phyloP scores from a whole-genome alignment of 2,888 invertebrate species.

The Silvanus unidentatus region DNA sequence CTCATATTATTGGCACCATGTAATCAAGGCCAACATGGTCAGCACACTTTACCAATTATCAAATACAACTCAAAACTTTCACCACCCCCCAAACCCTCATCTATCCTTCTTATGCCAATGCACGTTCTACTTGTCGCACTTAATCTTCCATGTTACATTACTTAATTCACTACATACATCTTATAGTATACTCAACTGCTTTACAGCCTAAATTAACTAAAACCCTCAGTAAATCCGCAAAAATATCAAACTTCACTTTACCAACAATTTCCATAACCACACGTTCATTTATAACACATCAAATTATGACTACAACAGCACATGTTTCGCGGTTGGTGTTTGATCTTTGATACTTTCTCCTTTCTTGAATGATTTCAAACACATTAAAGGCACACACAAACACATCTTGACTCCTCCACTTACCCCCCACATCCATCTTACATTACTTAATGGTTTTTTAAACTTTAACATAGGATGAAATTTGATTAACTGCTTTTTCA shows the following conservation, averaged over 20 bases:
- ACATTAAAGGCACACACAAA: too few relatives aligned
- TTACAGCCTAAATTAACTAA: conserved; percentile 2
- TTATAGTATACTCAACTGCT: conserved; percentile 14
- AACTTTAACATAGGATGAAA: too few relatives aligned
- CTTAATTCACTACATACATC: conserved; percentile 24
- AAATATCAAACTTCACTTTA: conserved; percentile 1
- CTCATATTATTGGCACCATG: conserved; percentile 1
- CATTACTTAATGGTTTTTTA: too few relatives aligned
- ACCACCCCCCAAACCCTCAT: conserved; percentile 14
- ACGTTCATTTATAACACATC: too few relatives aligned
- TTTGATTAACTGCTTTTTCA: too few relatives aligned
- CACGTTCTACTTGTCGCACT: conserved; percentile 17
- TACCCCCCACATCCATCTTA: too few relatives aligned
- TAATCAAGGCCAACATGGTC: conserved; percentile 1
- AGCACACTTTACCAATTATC: conserved; percentile 2
- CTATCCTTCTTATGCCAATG: conserved; percentile 20
- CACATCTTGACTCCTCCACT: too few relatives aligned
- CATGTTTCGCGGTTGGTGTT: too few relatives aligned
- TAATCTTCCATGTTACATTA: conserved; percentile 18
- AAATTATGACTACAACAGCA: too few relatives aligned
- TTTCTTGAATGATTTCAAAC: too few relatives aligned
- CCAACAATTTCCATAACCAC: too few relatives aligned
- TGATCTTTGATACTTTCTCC: too few relatives aligned
- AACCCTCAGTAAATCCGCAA: background rate
- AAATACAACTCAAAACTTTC: conserved; percentile 8